Base-by-base conservation (phyloP, 1,140 invertebrate species). In the Vanessa tameamea region DNA sequence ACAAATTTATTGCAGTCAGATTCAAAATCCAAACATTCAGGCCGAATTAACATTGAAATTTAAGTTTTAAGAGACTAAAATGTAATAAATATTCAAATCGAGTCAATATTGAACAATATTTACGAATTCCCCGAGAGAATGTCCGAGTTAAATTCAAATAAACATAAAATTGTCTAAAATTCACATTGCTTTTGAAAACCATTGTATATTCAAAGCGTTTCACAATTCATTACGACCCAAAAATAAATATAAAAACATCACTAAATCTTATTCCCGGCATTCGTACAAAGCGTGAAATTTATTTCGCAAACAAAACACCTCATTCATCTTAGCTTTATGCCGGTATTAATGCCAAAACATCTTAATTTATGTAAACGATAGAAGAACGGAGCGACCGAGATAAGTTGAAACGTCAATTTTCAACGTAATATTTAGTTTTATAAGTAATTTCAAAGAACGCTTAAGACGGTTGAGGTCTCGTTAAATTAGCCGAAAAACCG, bases 281-380 rank as follows among this genome's bases (percentile, higher is more conserved):
- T 66, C 66, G 47, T 64, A 55, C 64, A 57, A 57, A 74, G 50
- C 70, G 70, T 63, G 48, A 68, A 78, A 79, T 77, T 78, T 73
- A 79, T 77, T 80, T 74, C 67, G 31, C 74, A 68, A 76, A 83
- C 69, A 78, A 78, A 78, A 77, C 69, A 66, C 75, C 70, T 80
- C 71, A 71, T 79, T 69, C 72, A 78, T 72, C 73, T 73, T 63
- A 57, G 67, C 66, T 79, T 75, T 72, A 69, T 73, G 72, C 69
- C 72, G 64, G 73, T 72, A 76, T 76, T 74, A 77, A 79, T 76
- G 74, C 50, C 68, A 73, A 77, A 81, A 73, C 80, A 73, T 78
- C 76, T 75, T 82, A 82, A 82, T 83, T 84, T 82, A 82, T 82
- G 75, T 80, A 80, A 82, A 77, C 75, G 75, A 65, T 57, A 75